phyloP scores from a whole-genome alignment of 2,113 vertebrate genomes.

The Ibidorhyncha struthersii region DNA sequence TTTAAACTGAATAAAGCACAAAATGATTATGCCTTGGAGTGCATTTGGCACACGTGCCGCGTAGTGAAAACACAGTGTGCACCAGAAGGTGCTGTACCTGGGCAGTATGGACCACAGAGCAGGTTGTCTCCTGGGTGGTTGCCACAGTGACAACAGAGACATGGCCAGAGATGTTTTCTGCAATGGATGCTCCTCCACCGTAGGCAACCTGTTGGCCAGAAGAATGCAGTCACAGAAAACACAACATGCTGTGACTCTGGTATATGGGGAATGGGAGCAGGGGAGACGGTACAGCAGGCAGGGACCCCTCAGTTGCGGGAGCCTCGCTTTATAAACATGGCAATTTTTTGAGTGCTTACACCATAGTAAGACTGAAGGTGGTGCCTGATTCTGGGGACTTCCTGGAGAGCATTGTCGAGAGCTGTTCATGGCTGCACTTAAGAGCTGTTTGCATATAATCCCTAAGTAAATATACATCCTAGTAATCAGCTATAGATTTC shows the following conservation, averaged over 20 bases:
- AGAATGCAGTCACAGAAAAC: neutral
- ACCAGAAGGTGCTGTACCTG: neutral
- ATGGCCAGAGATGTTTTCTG: neutral
- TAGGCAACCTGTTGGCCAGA: neutral
- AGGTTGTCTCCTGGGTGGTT: neutral
- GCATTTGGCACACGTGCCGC: accelerated
- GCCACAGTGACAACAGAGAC: neutral
- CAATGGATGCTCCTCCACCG: no score
- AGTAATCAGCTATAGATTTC: constrained; percentile 29
- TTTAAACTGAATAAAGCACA: neutral
- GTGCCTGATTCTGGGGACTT: neutral
- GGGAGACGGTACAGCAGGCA: neutral
- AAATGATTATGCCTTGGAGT: neutral
- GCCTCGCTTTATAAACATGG: neutral
- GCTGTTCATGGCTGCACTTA: neutral
- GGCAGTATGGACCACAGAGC: neutral
- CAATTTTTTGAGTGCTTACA: neutral
- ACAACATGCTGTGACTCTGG: accelerated
- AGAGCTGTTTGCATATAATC: constrained; percentile 36
- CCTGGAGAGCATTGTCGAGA: neutral
- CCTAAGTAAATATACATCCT: constrained; percentile 29
- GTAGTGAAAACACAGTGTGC: neutral
- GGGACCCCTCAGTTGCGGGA: neutral
- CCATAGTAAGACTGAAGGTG: neutral
- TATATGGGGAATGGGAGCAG: neutral